phyloP scores from a whole-genome alignment of 1,140 invertebrate genomes.

The Gonatopus flavifemur region DNA sequence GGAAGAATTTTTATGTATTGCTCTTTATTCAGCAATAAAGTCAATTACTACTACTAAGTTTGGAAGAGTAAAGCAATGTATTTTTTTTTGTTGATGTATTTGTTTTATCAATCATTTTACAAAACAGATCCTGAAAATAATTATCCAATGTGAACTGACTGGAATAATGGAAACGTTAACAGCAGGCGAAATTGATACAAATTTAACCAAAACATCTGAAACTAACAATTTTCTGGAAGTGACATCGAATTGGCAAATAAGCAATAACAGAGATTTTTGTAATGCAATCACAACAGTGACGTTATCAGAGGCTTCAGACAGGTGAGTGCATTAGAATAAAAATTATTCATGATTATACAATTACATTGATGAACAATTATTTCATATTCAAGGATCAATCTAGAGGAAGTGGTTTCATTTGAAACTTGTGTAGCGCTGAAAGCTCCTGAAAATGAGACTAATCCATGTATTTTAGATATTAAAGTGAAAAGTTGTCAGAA shows the following conservation, averaged over 20 bases:
- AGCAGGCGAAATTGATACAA: too few relatives aligned
- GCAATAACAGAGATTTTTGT: conserved; percentile 29
- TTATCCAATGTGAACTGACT: too few relatives aligned
- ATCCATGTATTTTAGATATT: conserved; percentile 46
- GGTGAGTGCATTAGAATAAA: conserved; percentile 21
- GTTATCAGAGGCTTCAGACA: conserved; percentile 20
- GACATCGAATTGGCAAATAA: conserved; percentile 43
- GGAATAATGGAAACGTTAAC: too few relatives aligned
- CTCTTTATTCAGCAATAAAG: too few relatives aligned
- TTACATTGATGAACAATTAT: conserved; percentile 1
- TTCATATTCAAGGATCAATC: conserved; percentile 36
- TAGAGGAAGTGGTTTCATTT: conserved; percentile 44
- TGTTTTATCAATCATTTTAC: too few relatives aligned
- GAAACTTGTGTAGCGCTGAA: conserved; percentile 44
- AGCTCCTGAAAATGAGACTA: conserved; percentile 23
- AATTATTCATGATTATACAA: neutral
- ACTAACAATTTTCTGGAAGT: conserved; percentile 25
- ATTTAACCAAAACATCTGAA: too few relatives aligned
- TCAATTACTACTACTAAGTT: too few relatives aligned
- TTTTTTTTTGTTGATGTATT: too few relatives aligned
- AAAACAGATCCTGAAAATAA: too few relatives aligned
- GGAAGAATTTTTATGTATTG: too few relatives aligned
- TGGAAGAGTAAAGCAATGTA: too few relatives aligned
- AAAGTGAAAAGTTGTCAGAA: conserved; percentile 42
- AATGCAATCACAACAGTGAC: conserved; percentile 33